These are phyloP conservation scores for Polyommatus iphigenia DNA, from an alignment of 2,888 invertebrate genomes.

Conservation along the genomic window DNA sequence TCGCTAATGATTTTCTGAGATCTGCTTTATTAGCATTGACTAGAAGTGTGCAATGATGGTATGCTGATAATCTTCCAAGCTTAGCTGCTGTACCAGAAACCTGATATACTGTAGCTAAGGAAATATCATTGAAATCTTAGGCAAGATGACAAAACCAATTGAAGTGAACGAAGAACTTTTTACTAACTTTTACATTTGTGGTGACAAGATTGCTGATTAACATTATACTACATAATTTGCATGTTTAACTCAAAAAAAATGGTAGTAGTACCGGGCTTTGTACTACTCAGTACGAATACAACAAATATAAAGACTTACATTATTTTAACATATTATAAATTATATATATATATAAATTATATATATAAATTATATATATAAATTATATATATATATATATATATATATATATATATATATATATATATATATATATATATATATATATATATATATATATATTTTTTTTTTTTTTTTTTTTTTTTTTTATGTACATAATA, in stretches of 20 bases:
- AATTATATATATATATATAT: no score
- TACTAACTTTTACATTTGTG: background rate
- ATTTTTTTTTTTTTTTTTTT: no score
- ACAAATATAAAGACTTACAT: background rate
- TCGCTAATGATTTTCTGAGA: constrained; percentile 86
- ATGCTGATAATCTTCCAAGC: constrained; percentile 92
- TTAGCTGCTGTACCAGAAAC: constrained; percentile 98
- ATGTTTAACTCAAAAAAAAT: no score
- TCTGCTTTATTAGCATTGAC: constrained; percentile 90
- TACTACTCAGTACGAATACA: no score
- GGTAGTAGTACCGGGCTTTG: no score
- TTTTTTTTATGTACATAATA: background rate
- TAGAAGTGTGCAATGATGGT: constrained; percentile 98
- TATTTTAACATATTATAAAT: background rate
- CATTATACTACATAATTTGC: background rate
- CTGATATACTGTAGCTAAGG: constrained; percentile 70
- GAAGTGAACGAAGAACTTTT: background rate
- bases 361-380: no score
- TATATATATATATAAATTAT: no score
- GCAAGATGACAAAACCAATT: background rate
- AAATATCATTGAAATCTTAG: constrained; percentile 38
- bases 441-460: no score
- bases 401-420: no score
- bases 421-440: no score
- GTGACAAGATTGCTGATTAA: background rate